phyloP scores from a whole-genome alignment of 1,140 invertebrate species.

The Pomacea maculata region DNA sequence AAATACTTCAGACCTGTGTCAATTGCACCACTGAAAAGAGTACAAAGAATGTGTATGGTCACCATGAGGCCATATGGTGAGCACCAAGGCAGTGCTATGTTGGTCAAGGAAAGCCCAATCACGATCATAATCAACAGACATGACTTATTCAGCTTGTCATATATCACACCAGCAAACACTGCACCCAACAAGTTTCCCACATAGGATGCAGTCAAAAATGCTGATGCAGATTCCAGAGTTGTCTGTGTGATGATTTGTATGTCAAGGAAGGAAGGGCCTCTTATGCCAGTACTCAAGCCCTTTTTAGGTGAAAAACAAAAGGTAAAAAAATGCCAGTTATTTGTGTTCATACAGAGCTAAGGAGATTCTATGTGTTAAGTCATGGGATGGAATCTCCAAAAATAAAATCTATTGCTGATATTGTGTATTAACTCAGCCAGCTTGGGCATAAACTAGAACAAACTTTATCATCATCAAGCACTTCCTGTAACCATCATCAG shows the following conservation, averaged over 20 bases:
- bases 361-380: too few species aligned
- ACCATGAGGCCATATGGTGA: constrained; percentile 33
- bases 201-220: constrained; percentile 33
- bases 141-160: constrained; percentile 9
- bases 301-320: neutral
- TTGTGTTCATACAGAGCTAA: too few species aligned
- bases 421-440: too few species aligned
- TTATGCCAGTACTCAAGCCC: constrained; percentile 33
- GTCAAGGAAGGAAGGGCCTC: constrained; percentile 42
- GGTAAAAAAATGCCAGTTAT: too few species aligned
- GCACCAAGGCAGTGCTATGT: constrained; percentile 30
- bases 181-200: constrained; percentile 36
- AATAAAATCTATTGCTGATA: too few species aligned
- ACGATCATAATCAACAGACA: neutral
- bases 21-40: constrained; percentile 20
- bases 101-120: neutral
- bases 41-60: constrained; percentile 18
- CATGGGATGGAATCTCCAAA: too few species aligned
- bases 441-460: too few species aligned
- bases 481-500: too few species aligned
- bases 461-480: too few species aligned
- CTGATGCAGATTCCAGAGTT: constrained; percentile 33
- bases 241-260: constrained; percentile 39
- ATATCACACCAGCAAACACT: constrained; percentile 27
- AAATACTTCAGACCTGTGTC: constrained; percentile 29